Evolutionary conservation across 2,888 invertebrate species (phyloP), one percentile per base, ranked within the genome.

Genomic region (Charanyca ferruginea): DNA sequence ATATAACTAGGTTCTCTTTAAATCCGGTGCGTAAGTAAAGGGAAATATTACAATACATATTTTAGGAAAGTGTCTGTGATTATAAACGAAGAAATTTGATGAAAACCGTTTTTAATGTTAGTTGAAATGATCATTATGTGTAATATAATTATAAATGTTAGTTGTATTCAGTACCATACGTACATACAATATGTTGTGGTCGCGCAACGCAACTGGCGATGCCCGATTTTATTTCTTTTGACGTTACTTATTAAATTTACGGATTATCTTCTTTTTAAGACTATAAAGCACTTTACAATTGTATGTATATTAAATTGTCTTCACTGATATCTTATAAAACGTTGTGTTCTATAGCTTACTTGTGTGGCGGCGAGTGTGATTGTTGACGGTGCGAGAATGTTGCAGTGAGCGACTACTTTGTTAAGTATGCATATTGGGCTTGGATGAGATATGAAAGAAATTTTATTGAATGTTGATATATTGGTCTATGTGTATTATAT

Each of bases 21-120:
- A 87, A 85, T 90, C 90, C 91, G 93, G 92, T 93, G 91, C 91
- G 90, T 89, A 86, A 86, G 90, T 87, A 89, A 89, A 87, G 89
- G 83, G 90, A 90, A 82, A 79, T 80, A 90, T 90, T 87, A 91
- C 87, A 88, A 87, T 92, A 93, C 93, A 94, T 94, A 94, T 91
- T 93, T 93, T 94, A 94, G 94, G 93, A 95, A 95, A 95, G 94
- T 94, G 95, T 95, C 95, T 95, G 95, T 95, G 95, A 95, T 95
- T 94, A 93, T 94, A 92, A 94, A 93, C 90, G 94, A 94, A 91
- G 92, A 94, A 94, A 94, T 90, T 93, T 93, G 92, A 91, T 90
- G 92, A 90, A 91, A 93, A 90, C 90, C 89, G 89, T 93, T 93
- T 89, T 90, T 90, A 90, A 89, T 91, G 87, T 92, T 90, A 92